These are phyloP conservation scores for Ericerus pela DNA, from an alignment of 1,140 invertebrate genomes.

Conservation along the genomic window DNA sequence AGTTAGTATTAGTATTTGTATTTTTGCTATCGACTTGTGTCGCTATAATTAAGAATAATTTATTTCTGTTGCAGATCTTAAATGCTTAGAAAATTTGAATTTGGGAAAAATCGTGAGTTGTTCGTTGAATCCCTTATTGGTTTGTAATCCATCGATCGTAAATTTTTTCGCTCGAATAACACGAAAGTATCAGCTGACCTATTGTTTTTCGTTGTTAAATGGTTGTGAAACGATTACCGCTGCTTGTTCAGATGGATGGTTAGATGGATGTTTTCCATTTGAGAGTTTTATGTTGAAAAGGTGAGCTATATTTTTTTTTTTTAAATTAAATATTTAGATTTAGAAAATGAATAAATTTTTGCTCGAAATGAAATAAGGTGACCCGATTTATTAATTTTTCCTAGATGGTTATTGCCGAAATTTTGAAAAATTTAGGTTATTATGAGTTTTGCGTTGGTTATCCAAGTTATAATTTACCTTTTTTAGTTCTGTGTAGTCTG, in stretches of 20 bases:
- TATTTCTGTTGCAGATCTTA: conserved; percentile 45
- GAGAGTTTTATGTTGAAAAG: conserved; percentile 56
- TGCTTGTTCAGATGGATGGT: conserved; percentile 26
- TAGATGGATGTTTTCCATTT: conserved; percentile 66
- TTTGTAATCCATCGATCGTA: conserved; percentile 58
- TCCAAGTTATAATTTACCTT: too few relatives aligned
- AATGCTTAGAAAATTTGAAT: conserved; percentile 63
- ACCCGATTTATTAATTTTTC: too few relatives aligned
- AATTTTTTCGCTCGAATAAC: conserved; percentile 72
- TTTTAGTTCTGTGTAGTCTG: too few relatives aligned
- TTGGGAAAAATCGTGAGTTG: conserved; percentile 67
- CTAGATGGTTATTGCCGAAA: too few relatives aligned
- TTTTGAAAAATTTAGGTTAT: too few relatives aligned
- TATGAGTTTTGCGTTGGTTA: too few relatives aligned
- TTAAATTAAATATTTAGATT: neutral
- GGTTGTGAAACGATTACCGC: conserved; percentile 21
- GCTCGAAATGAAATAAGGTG: too few relatives aligned
- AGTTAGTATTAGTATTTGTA: conserved; percentile 37
- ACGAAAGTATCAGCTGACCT: conserved; percentile 74
- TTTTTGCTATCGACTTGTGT: conserved; percentile 2
- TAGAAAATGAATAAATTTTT: too few relatives aligned
- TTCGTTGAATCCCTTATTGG: conserved; percentile 67
- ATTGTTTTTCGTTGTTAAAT: conserved; percentile 81
- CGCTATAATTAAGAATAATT: conserved; percentile 11
- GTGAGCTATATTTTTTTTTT: conserved; percentile 28